phyloP scores from a whole-genome alignment of 2,888 invertebrate species.

The Mythimna pallens region DNA sequence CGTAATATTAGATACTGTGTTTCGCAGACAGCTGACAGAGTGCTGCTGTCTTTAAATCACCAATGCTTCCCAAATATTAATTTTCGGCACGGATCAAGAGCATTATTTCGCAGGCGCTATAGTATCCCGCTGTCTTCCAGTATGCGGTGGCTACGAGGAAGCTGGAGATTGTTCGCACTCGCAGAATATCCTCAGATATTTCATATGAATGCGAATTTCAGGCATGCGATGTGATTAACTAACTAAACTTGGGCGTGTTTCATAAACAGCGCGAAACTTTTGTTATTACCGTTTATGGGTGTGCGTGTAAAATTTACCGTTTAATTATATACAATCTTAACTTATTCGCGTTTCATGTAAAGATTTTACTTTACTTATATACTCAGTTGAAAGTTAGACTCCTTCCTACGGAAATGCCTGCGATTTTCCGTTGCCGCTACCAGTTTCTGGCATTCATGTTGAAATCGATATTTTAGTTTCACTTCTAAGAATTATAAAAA shows the following conservation, averaged over 20 bases:
- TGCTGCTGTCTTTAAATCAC: neutral
- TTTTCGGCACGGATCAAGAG: conserved; percentile 8
- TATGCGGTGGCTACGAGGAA: conserved; percentile 28
- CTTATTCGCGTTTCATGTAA: conserved; percentile 65
- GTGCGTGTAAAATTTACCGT: conserved; percentile 76
- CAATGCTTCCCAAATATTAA: conserved; percentile 4
- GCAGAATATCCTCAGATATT: conserved; percentile 41
- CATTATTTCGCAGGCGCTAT: conserved; percentile 19
- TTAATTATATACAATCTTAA: conserved; percentile 80
- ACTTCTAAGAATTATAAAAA: conserved; percentile 46
- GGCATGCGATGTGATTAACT: conserved; percentile 76
- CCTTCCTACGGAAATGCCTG: conserved; percentile 62
- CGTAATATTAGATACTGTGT: neutral
- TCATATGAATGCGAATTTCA: conserved; percentile 58
- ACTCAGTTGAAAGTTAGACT: conserved; percentile 54
- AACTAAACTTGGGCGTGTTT: conserved; percentile 78
- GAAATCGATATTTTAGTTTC: conserved; percentile 58
- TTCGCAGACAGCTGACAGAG: neutral
- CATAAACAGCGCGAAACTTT: conserved; percentile 77
- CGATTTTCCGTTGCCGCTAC: conserved; percentile 53
- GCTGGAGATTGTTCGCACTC: conserved; percentile 39
- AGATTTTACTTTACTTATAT: conserved; percentile 67
- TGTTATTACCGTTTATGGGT: conserved; percentile 80
- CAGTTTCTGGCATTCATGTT: conserved; percentile 45
- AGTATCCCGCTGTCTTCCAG: conserved; percentile 18